Base-by-base conservation (phyloP, 2,797 vertebrate genomes). In the Enteromius viviparus region DNA sequence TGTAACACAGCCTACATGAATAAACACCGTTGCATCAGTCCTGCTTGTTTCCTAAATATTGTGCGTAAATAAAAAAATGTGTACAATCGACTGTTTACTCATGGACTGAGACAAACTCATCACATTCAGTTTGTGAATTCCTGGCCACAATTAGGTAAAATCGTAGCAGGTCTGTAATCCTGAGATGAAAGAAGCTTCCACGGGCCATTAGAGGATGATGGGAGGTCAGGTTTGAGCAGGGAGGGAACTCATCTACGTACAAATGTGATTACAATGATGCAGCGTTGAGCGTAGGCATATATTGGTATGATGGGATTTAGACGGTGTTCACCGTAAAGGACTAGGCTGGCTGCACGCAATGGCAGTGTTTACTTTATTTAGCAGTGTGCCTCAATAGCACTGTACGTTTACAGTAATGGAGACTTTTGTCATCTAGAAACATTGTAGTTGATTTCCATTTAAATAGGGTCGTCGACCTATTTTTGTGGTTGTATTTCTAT, bases 181-280 rank as follows among this genome's bases (percentile, higher is more conserved):
- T 72, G 37, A 53, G 74, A 26, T 42, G 29, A 90, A 86, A 81
- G 21, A 70, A 85, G 80, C 78, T 85, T 81, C 45, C 51, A 45
- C 6, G 19, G 49, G 72, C 85, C 82, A 83, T 82, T 76, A 88
- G 86, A 85, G 78, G 85, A 85, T 89, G 85, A 86, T 45, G 51
- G 37, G 51, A 82, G 55, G 80, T 70, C 79, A 62, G 69, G 64
- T 68, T 29, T 76, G 42, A 76, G 37, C 26, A 75, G 32, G 66
- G 17, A 26, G 47, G 71, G 65, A 19, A 70, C 53, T 72, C 65
- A 0, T 76, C 34, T 42, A 37, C 21, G 40, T 66, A 32, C 47
- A 77, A 71, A 81, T 72, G 40, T 55, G 81, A 82, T 82, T 82
- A 68, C 11, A 65, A 75, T 66, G 32, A 60, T 81, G 49, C 72